Evolutionary conservation across 2,888 invertebrate genomes (phyloP), one percentile per base, ranked within the genome.

Genomic region (Xestia rhomboidea): DNA sequence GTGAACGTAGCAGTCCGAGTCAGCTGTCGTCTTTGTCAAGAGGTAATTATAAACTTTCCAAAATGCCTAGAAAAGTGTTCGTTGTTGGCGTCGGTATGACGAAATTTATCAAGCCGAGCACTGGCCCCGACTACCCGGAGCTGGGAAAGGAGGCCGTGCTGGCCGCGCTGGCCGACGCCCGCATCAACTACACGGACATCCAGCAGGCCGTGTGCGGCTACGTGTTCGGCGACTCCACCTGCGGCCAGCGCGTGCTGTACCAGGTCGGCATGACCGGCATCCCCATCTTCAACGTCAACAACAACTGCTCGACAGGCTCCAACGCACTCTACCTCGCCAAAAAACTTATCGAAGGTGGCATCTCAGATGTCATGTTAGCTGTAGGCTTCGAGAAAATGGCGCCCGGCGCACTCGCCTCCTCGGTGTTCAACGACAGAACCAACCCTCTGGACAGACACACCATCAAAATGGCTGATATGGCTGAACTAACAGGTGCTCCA

Each of bases 371-470:
- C 91, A 98, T 98, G 0, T 95, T 99, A 76, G 99, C 99, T 2
- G 95, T 99, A 49, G 99, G 99, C 8, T 99, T 99, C 94, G 99
- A 99, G 93, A 99, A 99, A 95, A 99, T 99, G 99, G 98, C 99
- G 87, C 97, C 98, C 24, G 99, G 99, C 0, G 99, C 99, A 0
- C 96, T 99, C 21, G 96, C 97, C 24, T 95, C 97, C 0, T 95
- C 98, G 0, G 98, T 98, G 94, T 98, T 98, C 94, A 93, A 97
- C 70, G 99, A 99, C 93, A 97, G 99, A 76, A 98, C 98, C 0
- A 98, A 98, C 95, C 99, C 99, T 6, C 97, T 99, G 97, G 99
- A 99, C 82, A 98, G 98, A 88, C 99, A 99, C 93, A 97, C 99
- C 1, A 97, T 98, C 82, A 97, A 98, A 84, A 98, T 99, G 99